Conservation (phyloP, 2,888 invertebrate species). For the Yponomeuta evonymella region DNA sequence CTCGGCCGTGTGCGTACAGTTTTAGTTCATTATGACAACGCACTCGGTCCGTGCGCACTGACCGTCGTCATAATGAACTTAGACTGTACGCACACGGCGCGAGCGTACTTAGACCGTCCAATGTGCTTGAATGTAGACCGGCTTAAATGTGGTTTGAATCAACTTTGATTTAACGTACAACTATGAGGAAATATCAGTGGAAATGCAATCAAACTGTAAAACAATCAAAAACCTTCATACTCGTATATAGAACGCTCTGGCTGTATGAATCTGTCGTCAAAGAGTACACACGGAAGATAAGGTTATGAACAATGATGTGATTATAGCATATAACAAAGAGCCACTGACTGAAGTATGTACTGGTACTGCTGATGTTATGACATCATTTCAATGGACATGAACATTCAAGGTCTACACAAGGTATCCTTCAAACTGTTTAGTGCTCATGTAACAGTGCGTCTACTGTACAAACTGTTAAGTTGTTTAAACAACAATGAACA, state of each 20-base stretch:
- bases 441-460: neutral
- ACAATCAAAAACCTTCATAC: neutral
- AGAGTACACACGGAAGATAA: neutral
- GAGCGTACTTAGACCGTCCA: too few species aligned
- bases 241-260: neutral
- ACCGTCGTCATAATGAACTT: too few species aligned
- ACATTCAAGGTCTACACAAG: neutral
- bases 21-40: too few species aligned
- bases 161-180: too few species aligned
- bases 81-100: too few species aligned
- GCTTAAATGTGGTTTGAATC: too few species aligned
- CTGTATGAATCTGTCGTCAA: neutral
- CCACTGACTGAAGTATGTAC: neutral
- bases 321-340: conserved; percentile 4
- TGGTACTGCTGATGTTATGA: neutral
- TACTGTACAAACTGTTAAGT: neutral
- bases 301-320: conserved; percentile 7
- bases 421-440: neutral
- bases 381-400: conserved; percentile 1
- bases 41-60: too few species aligned
- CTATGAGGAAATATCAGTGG: too few species aligned
- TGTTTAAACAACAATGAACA: neutral
- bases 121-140: too few species aligned
- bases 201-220: neutral
- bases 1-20: too few species aligned